phyloP scores from a whole-genome alignment of 2,113 vertebrate species.

The Miniopterus natalensis region DNA sequence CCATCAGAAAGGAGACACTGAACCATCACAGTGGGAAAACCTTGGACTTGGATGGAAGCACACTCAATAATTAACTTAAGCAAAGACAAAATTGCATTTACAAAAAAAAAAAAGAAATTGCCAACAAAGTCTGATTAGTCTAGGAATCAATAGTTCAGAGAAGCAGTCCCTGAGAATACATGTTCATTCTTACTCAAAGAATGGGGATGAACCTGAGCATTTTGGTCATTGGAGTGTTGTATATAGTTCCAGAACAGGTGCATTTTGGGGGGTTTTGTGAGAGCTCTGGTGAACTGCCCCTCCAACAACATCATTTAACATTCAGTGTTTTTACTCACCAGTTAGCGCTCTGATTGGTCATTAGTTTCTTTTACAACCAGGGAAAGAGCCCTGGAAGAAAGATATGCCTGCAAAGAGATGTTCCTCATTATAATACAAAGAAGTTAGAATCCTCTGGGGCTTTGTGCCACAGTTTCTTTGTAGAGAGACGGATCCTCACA shows the following conservation, averaged over 20 bases:
- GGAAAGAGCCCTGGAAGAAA: neutral
- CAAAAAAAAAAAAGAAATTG: neutral
- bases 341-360: neutral
- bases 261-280: neutral
- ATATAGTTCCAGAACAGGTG: neutral
- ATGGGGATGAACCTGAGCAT: neutral
- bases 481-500: neutral
- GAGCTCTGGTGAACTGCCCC: neutral
- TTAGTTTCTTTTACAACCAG: neutral
- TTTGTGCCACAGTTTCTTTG: neutral
- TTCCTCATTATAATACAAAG: slow-evolving; percentile 4
- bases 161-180: neutral
- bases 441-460: neutral
- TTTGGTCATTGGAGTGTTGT: neutral
- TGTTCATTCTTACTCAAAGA: neutral
- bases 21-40: neutral
- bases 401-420: neutral
- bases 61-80: slow-evolving; percentile 7
- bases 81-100: slow-evolving; percentile 7
- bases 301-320: neutral
- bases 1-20: neutral
- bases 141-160: neutral
- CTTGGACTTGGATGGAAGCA: neutral
- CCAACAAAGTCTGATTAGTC: neutral
- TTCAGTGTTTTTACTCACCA: neutral